Conservation (phyloP, 1,140 invertebrate genomes). For the Lucilia cuprina region DNA sequence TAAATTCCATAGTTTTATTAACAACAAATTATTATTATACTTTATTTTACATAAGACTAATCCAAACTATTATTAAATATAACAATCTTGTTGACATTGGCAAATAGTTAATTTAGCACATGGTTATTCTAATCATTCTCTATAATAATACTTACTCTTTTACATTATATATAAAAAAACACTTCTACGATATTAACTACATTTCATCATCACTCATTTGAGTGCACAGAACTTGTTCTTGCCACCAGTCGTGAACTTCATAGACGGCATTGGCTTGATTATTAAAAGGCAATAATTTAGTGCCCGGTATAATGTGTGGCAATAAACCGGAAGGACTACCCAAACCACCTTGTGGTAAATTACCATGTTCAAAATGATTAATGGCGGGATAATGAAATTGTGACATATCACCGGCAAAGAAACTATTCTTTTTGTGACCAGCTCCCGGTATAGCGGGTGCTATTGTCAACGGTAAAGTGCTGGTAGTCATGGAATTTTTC, state of each 20-base stretch:
- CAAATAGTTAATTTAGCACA: background rate
- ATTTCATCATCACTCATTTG: slow-evolving; percentile 68
- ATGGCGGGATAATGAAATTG: slow-evolving; percentile 55
- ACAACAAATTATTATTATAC: too few relatives aligned
- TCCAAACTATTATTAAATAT: background rate
- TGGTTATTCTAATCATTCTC: background rate
- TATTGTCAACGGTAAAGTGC: slow-evolving; percentile 40
- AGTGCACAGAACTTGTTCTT: slow-evolving; percentile 69
- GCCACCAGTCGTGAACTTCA: slow-evolving; percentile 73
- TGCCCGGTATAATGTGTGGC: slow-evolving; percentile 47
- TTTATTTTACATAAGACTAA: background rate
- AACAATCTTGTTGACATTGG: background rate
- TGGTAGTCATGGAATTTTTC: slow-evolving; percentile 58
- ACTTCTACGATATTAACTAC: background rate
- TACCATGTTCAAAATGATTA: slow-evolving; percentile 41
- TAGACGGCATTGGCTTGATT: slow-evolving; percentile 67
- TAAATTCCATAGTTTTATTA: too few relatives aligned
- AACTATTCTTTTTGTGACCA: slow-evolving; percentile 35
- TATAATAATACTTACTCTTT: background rate
- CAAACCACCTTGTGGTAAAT: slow-evolving; percentile 42
- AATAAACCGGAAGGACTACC: slow-evolving; percentile 57
- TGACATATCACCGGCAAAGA: slow-evolving; percentile 45
- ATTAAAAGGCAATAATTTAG: slow-evolving; percentile 55
- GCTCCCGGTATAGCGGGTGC: slow-evolving; percentile 39
- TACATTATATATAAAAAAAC: background rate